Base-by-base conservation (phyloP, 2,113 vertebrate species). In the Dasypus novemcinctus region DNA sequence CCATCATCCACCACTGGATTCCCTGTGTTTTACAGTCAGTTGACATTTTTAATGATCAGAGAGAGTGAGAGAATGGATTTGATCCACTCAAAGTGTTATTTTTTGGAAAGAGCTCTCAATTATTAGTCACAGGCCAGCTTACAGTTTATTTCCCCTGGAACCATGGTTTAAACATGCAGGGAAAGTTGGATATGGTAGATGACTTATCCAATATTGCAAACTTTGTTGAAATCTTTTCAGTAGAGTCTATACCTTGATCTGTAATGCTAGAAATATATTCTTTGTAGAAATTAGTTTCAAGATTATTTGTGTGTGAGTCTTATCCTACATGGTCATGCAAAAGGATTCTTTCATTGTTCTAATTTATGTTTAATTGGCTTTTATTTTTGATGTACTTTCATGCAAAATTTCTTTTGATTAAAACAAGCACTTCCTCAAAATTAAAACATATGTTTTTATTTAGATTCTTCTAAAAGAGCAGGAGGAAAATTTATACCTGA, bases 121-220 rank as follows among this genome's bases (percentile, higher is more conserved):
- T 27, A 81, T 46, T 64, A 86, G 36, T 49, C 21, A 76, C 7
- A 71, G 68, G 29, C 29, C 38, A 76, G 61, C 1, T 36, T 38
- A 27, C n/a, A 46, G 25, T 86, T 89, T 91, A 52, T 88, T 95
- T 93, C n/a, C 33, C 61, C 17, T 91, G 83, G 49, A 75, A 84
- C 5, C 2, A 71, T 86, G 13, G 4, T 74, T 83, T 72, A 94
- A 86, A 91, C 33, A 27, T 81, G 33, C 87, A 81, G 31, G 2
- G 57, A 31, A 95, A 87, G 31, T 43, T 72, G 27, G 14, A 46
- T 80, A 18, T 84, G 83, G 31, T 43, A 78, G 82, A 74, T 2
- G 49, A 69, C 31, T 74, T 95, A 46, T 1, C 36, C 23, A 59
- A 38, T 90, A 7, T 57, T 82, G 43, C 17, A 59, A 29, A 79